Percentiles rank a stretch among this genome's conserved stretches.
Evolutionary conservation across 2,888 invertebrate genomes (phyloP).

Genomic region (Tetheella fluctuosa): DNA sequence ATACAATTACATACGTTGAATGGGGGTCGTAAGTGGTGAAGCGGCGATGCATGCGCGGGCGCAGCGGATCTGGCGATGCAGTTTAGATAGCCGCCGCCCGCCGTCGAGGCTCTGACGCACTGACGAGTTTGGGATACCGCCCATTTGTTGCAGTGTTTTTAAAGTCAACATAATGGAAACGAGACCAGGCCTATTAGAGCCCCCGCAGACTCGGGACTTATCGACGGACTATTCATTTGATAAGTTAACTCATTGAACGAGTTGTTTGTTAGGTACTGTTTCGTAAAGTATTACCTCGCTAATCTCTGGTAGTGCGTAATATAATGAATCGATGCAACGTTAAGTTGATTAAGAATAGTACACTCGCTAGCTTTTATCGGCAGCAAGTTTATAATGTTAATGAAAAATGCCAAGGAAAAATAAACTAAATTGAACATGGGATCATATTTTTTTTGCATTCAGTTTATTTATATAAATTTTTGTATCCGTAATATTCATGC

Average conservation of each 20-base stretch:
- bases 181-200: constrained; percentile 7
- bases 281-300: not conserved
- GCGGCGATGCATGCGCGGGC: constrained; percentile 36
- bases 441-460: not conserved
- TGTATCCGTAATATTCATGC: not conserved
- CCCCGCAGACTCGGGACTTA: constrained; percentile 3
- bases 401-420: not conserved
- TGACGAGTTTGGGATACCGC: constrained; percentile 21
- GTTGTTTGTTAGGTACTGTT: constrained; percentile 1
- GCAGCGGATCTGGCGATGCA: constrained; percentile 55
- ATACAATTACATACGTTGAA: constrained; percentile 58
- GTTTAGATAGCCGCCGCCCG: constrained; percentile 65
- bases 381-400: not conserved
- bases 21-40: constrained; percentile 45
- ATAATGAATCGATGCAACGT: constrained; percentile 6
- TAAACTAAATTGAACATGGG: not conserved
- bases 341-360: constrained; percentile 5
- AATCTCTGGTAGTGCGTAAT: not conserved
- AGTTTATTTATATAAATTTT: not conserved
- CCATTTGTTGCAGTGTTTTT: constrained; percentile 10
- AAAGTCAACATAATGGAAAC: constrained; percentile 1
- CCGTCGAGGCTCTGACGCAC: constrained; percentile 33
- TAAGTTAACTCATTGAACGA: constrained; percentile 2
- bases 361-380: not conserved
- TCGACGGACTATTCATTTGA: constrained; percentile 4